These are phyloP conservation scores for Brachylomia viminalis DNA, from an alignment of 2,888 invertebrate genomes.

Conservation along the genomic window DNA sequence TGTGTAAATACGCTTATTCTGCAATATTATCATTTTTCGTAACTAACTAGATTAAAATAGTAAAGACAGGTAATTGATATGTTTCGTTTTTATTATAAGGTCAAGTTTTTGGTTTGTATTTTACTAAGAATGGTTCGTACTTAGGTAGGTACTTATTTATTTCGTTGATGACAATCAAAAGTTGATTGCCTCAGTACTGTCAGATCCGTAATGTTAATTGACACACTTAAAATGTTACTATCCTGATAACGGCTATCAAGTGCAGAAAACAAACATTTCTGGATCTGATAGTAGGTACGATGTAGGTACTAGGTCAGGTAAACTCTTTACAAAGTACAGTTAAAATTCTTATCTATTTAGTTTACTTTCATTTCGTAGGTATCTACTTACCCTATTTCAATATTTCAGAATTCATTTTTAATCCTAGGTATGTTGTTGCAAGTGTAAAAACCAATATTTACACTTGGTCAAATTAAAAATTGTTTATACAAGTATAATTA, in stretches of 20 bases:
- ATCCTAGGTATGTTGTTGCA: slow-evolving; percentile 3
- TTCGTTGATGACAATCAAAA: slow-evolving; percentile 38
- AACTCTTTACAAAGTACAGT: slow-evolving; percentile 32
- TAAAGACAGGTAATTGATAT: slow-evolving; percentile 57
- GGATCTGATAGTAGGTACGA: slow-evolving; percentile 51
- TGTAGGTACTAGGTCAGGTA: slow-evolving; percentile 22
- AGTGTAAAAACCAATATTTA: slow-evolving; percentile 40
- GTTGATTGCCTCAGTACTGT: slow-evolving; percentile 36
- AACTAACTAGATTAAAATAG: slow-evolving; percentile 47
- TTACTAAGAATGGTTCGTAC: slow-evolving; percentile 8
- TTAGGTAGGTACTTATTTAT: slow-evolving; percentile 5
- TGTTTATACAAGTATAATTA: background rate
- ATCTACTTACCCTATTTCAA: background rate
- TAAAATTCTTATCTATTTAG: slow-evolving; percentile 25
- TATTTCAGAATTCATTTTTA: slow-evolving; percentile 17
- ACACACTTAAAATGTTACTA: slow-evolving; percentile 36
- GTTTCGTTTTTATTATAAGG: slow-evolving; percentile 47
- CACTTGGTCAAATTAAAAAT: slow-evolving; percentile 18
- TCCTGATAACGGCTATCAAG: slow-evolving; percentile 50
- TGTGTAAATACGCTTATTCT: slow-evolving; percentile 47
- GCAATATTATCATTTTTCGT: slow-evolving; percentile 42
- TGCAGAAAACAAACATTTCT: slow-evolving; percentile 51
- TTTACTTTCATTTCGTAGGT: slow-evolving; percentile 20
- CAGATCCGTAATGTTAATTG: slow-evolving; percentile 37
- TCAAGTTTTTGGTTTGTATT: slow-evolving; percentile 22